Conservation (phyloP, 2,113 vertebrate genomes). For the Tursiops truncatus region DNA sequence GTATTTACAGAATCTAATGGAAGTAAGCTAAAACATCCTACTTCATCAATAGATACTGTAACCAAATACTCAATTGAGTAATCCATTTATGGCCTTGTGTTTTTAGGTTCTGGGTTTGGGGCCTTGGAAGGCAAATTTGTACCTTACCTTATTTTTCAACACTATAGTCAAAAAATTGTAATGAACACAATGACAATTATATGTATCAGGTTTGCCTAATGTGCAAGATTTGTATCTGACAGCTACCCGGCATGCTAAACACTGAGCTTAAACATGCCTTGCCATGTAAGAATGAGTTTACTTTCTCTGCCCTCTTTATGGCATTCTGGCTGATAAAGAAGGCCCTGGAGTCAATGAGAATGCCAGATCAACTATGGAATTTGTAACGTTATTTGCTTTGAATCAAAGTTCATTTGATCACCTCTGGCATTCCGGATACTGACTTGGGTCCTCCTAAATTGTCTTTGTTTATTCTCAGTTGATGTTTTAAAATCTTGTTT, state of each 20-base stretch:
- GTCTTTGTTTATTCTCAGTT: neutral
- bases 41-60: neutral
- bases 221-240: neutral
- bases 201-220: neutral
- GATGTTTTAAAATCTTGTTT: slow-evolving; percentile 49
- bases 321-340: slow-evolving; percentile 8
- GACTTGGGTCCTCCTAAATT: neutral
- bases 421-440: neutral
- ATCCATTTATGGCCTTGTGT: neutral
- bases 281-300: neutral
- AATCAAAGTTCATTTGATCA: slow-evolving; percentile 46
- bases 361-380: neutral
- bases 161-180: neutral
- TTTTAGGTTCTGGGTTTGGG: neutral
- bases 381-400: slow-evolving; percentile 51
- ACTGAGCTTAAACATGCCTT: neutral
- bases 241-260: neutral
- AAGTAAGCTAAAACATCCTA: neutral
- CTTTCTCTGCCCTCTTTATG: neutral
- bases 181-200: neutral
- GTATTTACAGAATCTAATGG: neutral
- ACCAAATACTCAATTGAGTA: slow-evolving; percentile 14
- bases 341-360: neutral
- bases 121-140: neutral
- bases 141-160: neutral